Evolutionary conservation across 2,888 invertebrate genomes (phyloP).

Genomic region (Hanleya hanleyi): DNA sequence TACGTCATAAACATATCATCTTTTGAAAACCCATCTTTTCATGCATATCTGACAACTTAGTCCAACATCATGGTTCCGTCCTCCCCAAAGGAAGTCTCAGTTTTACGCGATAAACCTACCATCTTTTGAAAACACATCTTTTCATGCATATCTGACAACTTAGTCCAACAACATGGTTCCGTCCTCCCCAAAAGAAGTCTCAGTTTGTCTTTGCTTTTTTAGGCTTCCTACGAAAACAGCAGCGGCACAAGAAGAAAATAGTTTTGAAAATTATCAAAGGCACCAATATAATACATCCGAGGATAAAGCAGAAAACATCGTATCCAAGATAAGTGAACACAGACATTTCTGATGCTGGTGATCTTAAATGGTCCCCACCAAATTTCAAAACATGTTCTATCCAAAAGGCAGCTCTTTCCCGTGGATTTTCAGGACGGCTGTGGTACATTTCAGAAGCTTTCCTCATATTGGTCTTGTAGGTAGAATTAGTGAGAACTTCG

Average conservation of each 20-base stretch:
- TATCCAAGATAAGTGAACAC: background rate
- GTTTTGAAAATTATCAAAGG: background rate
- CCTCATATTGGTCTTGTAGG: slow-evolving; percentile 32
- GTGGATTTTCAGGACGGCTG: slow-evolving; percentile 29
- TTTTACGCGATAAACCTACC: too few relatives aligned
- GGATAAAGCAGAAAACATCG: background rate
- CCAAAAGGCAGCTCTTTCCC: slow-evolving; percentile 49
- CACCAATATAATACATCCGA: background rate
- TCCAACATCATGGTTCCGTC: too few relatives aligned
- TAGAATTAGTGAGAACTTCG: slow-evolving; percentile 30
- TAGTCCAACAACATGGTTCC: too few relatives aligned
- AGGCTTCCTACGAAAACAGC: background rate
- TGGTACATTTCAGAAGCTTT: slow-evolving; percentile 38
- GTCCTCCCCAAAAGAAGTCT: too few relatives aligned
- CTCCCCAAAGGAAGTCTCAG: too few relatives aligned
- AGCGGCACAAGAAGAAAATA: background rate
- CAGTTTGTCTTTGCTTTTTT: too few relatives aligned
- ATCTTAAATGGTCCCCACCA: slow-evolving; percentile 48
- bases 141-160: too few relatives aligned
- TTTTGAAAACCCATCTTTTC: too few relatives aligned
- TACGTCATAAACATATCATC: too few relatives aligned
- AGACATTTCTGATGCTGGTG: slow-evolving; percentile 26
- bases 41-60: too few relatives aligned
- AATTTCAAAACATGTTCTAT: slow-evolving; percentile 53
- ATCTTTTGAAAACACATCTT: too few relatives aligned